Evolutionary conservation across 2,888 invertebrate species (phyloP).

Genomic region (Agonopterix heracliana): DNA sequence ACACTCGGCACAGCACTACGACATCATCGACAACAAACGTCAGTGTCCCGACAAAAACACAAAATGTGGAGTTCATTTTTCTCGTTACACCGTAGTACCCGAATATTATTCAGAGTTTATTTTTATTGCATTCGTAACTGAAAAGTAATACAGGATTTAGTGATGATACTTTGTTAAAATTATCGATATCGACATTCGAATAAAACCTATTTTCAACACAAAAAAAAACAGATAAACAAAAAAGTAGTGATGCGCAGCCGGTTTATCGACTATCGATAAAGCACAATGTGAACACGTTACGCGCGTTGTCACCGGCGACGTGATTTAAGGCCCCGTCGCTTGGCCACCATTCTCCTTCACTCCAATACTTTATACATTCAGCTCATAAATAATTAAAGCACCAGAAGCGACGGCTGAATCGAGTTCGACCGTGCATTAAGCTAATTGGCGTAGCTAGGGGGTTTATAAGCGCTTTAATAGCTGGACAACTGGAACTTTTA

Average conservation of each 20-base stretch:
- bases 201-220: too few relatives aligned
- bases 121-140: neutral
- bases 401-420: slow-evolving; percentile 7
- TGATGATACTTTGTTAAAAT: neutral
- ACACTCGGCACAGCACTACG: slow-evolving; percentile 5
- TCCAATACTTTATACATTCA: slow-evolving; percentile 22
- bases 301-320: slow-evolving; percentile 22
- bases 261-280: slow-evolving; percentile 24
- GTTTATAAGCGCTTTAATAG: too few relatives aligned
- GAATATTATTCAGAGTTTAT: neutral
- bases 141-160: neutral
- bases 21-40: slow-evolving; percentile 18
- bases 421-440: slow-evolving; percentile 18
- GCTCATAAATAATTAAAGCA: slow-evolving; percentile 38
- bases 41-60: slow-evolving; percentile 6
- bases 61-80: too few relatives aligned
- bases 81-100: too few relatives aligned
- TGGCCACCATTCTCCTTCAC: slow-evolving; percentile 1
- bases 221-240: neutral
- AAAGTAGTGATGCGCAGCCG: slow-evolving; percentile 1
- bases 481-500: too few relatives aligned
- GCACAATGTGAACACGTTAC: slow-evolving; percentile 11
- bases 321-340: slow-evolving; percentile 36
- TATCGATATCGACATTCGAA: too few relatives aligned
- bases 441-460: slow-evolving; percentile 19